Conservation (phyloP, 1,140 invertebrate genomes). For the Rhagoletis pomonella region DNA sequence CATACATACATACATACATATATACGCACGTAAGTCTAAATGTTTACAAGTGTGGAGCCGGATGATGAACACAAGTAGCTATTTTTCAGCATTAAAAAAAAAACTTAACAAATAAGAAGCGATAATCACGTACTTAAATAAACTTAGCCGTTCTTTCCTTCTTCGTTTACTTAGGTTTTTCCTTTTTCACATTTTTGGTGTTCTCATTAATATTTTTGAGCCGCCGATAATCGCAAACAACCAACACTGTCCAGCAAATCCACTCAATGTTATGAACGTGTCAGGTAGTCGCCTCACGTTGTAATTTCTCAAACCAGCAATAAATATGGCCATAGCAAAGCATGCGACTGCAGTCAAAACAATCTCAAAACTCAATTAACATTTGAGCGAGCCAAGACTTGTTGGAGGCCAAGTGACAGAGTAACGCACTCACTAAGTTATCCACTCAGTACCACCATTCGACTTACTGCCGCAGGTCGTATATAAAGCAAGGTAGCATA, state of each 20-base stretch:
- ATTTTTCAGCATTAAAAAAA: not conserved
- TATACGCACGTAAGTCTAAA: not conserved
- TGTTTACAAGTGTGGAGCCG: not conserved
- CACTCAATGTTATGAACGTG: conserved; percentile 26
- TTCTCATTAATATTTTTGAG: conserved; percentile 6
- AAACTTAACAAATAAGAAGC: not conserved
- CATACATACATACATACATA: not conserved
- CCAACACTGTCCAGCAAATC: not conserved
- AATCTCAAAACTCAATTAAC: conserved; percentile 5
- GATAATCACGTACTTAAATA: not conserved
- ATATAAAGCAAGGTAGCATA: conserved; percentile 58
- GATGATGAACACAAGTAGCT: not conserved
- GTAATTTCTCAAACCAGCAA: not conserved
- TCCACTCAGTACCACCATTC: conserved; percentile 21
- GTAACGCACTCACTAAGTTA: conserved; percentile 2
- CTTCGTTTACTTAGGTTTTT: not conserved
- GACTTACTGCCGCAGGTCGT: conserved; percentile 18
- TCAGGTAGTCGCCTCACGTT: not conserved
- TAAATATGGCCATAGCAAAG: not conserved
- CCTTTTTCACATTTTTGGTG: not conserved
- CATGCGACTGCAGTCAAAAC: conserved; percentile 9
- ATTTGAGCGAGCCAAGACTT: not conserved
- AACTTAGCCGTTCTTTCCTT: conserved; percentile 3
- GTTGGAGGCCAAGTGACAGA: conserved; percentile 6
- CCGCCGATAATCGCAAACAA: not conserved